Conservation (phyloP, 2,797 vertebrate genomes). For the Esox masquinongy region DNA sequence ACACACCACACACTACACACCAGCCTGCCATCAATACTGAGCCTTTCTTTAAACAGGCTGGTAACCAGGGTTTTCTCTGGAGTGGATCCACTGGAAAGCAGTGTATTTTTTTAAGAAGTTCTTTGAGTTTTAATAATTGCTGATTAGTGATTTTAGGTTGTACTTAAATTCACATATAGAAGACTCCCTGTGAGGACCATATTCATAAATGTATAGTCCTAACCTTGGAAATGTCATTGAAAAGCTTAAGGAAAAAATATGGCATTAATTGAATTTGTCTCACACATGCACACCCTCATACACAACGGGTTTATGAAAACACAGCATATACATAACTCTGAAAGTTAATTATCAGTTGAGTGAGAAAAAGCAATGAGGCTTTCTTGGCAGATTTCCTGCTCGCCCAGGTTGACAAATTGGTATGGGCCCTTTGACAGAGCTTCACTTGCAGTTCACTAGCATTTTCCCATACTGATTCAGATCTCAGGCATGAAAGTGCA, state of each 20-base stretch:
- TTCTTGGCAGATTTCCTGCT: conserved; percentile 74
- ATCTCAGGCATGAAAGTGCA: conserved; percentile 61
- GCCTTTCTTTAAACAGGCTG: conserved; percentile 4
- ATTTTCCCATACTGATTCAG: conserved; percentile 72
- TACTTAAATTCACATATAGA: neutral
- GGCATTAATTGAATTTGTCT: neutral
- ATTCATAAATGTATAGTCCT: neutral
- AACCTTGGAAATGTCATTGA: neutral
- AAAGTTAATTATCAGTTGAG: conserved; percentile 73
- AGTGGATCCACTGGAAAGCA: neutral
- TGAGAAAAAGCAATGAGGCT: conserved; percentile 62
- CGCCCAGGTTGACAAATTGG: conserved; percentile 73
- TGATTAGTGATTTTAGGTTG: neutral
- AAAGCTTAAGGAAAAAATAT: neutral
- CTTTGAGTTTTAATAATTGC: neutral
- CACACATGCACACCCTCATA: neutral
- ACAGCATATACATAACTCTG: conserved; percentile 27
- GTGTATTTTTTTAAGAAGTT: neutral
- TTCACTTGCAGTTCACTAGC: conserved; percentile 66
- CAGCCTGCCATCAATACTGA: neutral
- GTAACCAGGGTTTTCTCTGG: neutral
- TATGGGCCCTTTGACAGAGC: conserved; percentile 67
- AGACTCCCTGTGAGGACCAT: neutral
- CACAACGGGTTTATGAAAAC: neutral
- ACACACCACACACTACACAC: neutral